A percentile compares a stretch with the other conserved stretches of the same genome.
Evolutionary conservation across 2,797 vertebrate species (phyloP).

Genomic region (Alca torda): DNA sequence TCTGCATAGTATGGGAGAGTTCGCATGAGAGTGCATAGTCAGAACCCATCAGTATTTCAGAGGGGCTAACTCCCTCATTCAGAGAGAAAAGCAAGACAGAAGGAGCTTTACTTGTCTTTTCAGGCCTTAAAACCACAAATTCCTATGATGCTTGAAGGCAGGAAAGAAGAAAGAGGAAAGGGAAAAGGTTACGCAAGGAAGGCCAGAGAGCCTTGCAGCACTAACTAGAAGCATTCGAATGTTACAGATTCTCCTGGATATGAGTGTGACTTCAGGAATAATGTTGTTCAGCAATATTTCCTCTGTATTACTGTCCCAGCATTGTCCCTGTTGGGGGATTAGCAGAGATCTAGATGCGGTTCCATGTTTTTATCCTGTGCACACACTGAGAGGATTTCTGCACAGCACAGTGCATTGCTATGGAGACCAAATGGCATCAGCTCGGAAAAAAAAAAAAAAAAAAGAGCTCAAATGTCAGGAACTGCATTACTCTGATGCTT

Average conservation of each 20-base stretch:
- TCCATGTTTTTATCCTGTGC: neutral
- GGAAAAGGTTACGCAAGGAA: neutral
- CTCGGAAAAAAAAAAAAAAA: neutral
- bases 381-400: neutral
- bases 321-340: neutral
- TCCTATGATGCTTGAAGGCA: neutral
- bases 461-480: neutral
- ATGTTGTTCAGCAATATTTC: neutral
- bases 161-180: neutral
- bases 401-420: neutral
- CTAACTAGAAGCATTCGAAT: neutral
- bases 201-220: neutral
- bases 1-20: neutral
- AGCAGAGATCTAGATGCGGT: neutral
- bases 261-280: neutral
- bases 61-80: neutral
- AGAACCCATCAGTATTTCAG: neutral
- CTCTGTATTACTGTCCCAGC: neutral
- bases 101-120: neutral
- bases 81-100: neutral
- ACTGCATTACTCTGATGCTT: neutral
- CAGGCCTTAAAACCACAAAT: neutral
- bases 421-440: slow-evolving; percentile 20
- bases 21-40: neutral
- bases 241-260: neutral